Base-by-base conservation (phyloP, 2,888 invertebrate species). In the Dichetophora obliterata region DNA sequence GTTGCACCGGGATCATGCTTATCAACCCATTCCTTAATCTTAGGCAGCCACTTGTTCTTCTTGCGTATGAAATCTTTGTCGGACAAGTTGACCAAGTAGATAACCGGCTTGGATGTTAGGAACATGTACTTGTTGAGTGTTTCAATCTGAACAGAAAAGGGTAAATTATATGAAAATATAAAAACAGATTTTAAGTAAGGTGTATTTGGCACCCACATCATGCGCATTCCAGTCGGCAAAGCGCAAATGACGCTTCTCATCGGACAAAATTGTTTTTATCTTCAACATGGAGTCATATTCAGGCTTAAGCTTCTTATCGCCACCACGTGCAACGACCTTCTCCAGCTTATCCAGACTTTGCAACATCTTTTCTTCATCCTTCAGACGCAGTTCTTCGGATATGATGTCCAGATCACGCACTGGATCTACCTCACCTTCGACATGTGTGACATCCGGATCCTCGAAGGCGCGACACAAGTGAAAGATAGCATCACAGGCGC, bases 1-100 rank as follows among this genome's bases (percentile, higher is more conserved):
- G 93, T 91, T 0, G 98, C 94, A 2, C 98, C 98, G 0, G 98
- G 95, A 88, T 99, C 99, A 87, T 98, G 94, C 87, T 95, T 95
- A 89, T 99, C 98, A 82, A 99, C 95, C 98, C 98, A 99, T 89
- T 98, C 98, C 89, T 99, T 99, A 85, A 99, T 95, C 91, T 98
- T 98, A 69, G 90, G 92, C 90, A 90, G 95, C 98, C 98, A 98
- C 91, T 98, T 99, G 88, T 98, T 99, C 91, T 98, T 99, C 91
- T 98, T 99, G 84, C 98, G 94, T 84, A 97, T 97, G 89, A 97
- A 99, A 90, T 99, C 99, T 90, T 97, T 98, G 90, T 99, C 98
- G 0, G 98, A 95, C 80, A 99, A 91, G 90, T 99, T 99, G 9
- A 99, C 95, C 82, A 99, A 92, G 89, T 99, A 99, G 82, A 99